These are phyloP conservation scores for Meteorus sp. DNA, from an alignment of 1,140 invertebrate species.

Conservation along the genomic window DNA sequence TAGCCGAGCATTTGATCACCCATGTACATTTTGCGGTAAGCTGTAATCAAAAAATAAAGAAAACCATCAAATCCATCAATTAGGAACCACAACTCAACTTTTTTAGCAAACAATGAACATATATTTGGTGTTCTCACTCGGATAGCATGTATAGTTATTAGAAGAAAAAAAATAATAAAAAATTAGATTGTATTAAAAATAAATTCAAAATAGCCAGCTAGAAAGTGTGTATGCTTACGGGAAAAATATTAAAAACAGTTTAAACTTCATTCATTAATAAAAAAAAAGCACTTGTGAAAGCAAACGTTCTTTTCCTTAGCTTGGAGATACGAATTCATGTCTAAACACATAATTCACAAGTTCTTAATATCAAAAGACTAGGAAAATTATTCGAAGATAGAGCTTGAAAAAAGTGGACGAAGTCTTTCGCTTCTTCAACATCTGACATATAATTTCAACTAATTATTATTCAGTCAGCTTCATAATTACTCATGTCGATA, in stretches of 20 bases:
- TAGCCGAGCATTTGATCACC: slow-evolving; percentile 58
- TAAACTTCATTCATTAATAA: slow-evolving; percentile 27
- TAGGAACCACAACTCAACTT: not conserved
- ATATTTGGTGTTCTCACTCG: too few relatives aligned
- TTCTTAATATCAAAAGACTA: too few relatives aligned
- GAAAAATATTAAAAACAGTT: slow-evolving; percentile 12
- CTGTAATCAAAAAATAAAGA: slow-evolving; percentile 49
- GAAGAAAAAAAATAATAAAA: too few relatives aligned
- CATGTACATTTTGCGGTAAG: slow-evolving; percentile 59
- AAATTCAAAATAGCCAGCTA: not conserved
- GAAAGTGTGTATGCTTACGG: not conserved
- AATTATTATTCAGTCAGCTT: too few relatives aligned
- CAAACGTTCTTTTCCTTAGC: slow-evolving; percentile 9
- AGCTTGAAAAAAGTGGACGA: too few relatives aligned
- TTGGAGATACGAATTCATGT: not conserved
- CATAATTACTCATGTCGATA: too few relatives aligned
- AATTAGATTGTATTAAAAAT: not conserved
- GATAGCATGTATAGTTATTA: too few relatives aligned
- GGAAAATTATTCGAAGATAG: too few relatives aligned
- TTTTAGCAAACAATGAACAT: too few relatives aligned
- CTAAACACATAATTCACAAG: too few relatives aligned
- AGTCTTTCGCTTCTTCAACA: too few relatives aligned
- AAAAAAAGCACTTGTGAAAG: slow-evolving; percentile 28
- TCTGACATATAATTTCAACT: too few relatives aligned
- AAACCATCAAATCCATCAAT: slow-evolving; percentile 25